Percentiles rank a stretch among this genome's conserved stretches.
These are phyloP conservation scores for Gavialis gangeticus DNA, from an alignment of 2,113 vertebrate genomes.

Conservation along the genomic window DNA sequence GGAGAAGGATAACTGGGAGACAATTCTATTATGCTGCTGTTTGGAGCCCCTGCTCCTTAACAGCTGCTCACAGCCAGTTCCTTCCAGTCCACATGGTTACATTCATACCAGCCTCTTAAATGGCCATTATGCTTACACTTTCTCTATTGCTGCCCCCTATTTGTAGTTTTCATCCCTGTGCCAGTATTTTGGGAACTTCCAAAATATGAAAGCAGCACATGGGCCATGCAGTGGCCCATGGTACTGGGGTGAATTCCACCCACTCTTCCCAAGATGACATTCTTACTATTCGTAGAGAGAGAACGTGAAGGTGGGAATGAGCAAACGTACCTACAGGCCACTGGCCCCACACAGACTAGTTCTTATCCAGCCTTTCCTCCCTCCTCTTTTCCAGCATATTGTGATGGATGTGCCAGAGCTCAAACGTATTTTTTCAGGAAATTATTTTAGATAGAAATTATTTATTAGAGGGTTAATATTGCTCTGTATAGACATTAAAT, in stretches of 20 bases:
- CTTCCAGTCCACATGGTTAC: too few relatives aligned
- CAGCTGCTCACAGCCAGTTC: too few relatives aligned
- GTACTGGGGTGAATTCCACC: background rate
- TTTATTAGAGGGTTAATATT: slow-evolving; percentile 45
- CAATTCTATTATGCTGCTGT: too few relatives aligned
- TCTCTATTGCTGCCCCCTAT: background rate
- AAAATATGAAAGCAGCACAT: background rate
- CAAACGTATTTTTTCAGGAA: background rate
- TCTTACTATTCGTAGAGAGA: background rate
- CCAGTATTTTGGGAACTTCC: too few relatives aligned
- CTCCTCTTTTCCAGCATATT: background rate
- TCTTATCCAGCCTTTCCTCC: background rate
- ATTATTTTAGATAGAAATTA: slow-evolving; percentile 25
- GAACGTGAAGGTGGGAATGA: background rate
- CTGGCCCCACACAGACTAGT: background rate
- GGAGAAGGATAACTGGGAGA: too few relatives aligned
- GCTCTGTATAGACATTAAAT: slow-evolving; percentile 48
- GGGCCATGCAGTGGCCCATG: background rate
- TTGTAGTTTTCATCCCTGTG: background rate
- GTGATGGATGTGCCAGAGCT: background rate
- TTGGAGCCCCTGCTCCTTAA: too few relatives aligned
- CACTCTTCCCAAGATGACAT: background rate
- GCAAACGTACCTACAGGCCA: background rate
- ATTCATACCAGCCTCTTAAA: too few relatives aligned
- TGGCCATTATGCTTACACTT: too few relatives aligned